Conservation (phyloP, 2,888 invertebrate genomes). For the Troilus luridus region DNA sequence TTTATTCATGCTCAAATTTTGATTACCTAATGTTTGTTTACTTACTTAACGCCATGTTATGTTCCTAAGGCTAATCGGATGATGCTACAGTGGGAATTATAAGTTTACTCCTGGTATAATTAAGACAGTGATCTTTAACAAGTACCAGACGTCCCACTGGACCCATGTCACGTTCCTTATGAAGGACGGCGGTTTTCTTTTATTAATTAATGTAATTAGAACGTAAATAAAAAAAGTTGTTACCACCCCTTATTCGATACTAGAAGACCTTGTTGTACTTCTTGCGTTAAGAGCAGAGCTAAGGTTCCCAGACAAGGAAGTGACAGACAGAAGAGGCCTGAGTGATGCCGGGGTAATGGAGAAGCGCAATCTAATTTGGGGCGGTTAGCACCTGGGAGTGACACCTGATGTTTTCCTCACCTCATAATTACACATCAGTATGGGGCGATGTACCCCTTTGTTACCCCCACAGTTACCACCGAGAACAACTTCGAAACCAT, state of each 20-base stretch:
- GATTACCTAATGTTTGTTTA: no score
- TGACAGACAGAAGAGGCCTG: slow-evolving; percentile 44
- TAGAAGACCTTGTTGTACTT: background rate
- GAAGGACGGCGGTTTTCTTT: background rate
- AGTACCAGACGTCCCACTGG: no score
- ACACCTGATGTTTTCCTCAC: slow-evolving; percentile 63
- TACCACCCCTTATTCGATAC: background rate
- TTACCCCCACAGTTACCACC: background rate
- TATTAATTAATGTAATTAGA: background rate
- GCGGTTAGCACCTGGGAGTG: slow-evolving; percentile 60
- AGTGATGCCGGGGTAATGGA: slow-evolving; percentile 43
- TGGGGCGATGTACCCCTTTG: background rate
- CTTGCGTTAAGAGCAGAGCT: slow-evolving; percentile 35
- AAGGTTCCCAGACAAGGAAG: slow-evolving; percentile 61
- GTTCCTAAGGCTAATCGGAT: no score
- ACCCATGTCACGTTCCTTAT: no score
- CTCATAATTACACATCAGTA: slow-evolving; percentile 59
- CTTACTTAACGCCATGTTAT: no score
- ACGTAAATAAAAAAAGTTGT: background rate
- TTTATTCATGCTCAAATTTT: no score
- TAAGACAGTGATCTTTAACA: no score
- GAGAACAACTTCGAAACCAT: slow-evolving; percentile 13
- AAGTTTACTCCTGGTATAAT: no score
- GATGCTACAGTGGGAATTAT: no score
- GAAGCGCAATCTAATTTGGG: slow-evolving; percentile 42